Evolutionary conservation across 1,140 invertebrate species (phyloP).

Genomic region (Drosophila kikkawai): DNA sequence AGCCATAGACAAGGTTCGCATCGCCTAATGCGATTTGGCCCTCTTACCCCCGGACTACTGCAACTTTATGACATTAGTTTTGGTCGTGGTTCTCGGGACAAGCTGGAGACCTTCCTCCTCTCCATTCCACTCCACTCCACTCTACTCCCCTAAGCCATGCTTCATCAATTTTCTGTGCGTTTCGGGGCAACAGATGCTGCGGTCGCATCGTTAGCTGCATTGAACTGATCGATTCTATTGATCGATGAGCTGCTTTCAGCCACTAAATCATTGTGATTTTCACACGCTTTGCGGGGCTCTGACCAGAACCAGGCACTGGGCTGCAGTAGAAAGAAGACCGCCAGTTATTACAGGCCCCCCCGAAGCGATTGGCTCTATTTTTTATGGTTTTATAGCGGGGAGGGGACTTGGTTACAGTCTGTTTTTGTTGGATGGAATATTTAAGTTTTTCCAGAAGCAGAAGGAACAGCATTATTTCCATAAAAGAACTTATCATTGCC

Average conservation of each 20-base stretch:
- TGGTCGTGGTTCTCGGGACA: constrained; percentile 40
- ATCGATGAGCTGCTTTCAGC: constrained; percentile 53
- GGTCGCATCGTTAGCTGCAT: constrained; percentile 43
- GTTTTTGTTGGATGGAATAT: background rate
- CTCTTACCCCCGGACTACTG: constrained; percentile 35
- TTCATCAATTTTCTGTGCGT: constrained; percentile 59
- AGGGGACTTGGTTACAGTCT: constrained; percentile 2
- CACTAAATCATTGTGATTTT: constrained; percentile 62
- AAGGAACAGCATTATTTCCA: background rate
- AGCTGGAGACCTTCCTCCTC: background rate
- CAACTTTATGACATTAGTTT: constrained; percentile 64
- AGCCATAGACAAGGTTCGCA: constrained; percentile 55
- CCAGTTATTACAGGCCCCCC: constrained; percentile 19
- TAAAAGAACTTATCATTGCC: background rate
- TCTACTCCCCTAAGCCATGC: constrained; percentile 4
- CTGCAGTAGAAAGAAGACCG: constrained; percentile 4
- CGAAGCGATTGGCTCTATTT: constrained; percentile 30
- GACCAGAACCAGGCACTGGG: constrained; percentile 20
- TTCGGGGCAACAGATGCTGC: constrained; percentile 42
- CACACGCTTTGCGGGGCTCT: constrained; percentile 45
- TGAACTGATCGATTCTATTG: constrained; percentile 51
- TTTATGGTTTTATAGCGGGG: constrained; percentile 2
- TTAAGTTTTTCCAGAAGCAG: background rate
- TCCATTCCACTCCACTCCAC: background rate
- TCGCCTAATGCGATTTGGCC: constrained; percentile 56